phyloP scores from a whole-genome alignment of 1,140 invertebrate species.

The Akabosia matsudoensis region DNA sequence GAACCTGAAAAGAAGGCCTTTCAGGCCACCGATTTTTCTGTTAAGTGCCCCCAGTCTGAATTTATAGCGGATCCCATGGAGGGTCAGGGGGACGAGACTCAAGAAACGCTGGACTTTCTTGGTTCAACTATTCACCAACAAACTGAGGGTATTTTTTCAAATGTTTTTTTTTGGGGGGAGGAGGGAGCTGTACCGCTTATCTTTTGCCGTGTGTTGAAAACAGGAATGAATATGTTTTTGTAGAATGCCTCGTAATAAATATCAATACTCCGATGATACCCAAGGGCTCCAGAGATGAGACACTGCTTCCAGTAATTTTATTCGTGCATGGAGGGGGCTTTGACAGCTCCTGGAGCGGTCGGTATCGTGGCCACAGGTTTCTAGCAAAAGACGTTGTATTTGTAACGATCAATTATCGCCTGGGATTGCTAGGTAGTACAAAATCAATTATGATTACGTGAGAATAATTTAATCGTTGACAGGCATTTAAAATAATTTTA shows the following conservation, averaged over 20 bases:
- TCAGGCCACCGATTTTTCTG: background rate
- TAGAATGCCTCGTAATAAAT: background rate
- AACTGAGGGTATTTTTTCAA: no score
- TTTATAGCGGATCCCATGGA: no score
- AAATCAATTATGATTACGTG: background rate
- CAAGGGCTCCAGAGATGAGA: background rate
- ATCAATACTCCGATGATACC: background rate
- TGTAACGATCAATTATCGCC: conserved; percentile 14
- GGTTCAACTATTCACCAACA: no score
- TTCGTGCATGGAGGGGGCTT: conserved; percentile 9
- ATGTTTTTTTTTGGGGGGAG: no score
- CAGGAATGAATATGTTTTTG: no score
- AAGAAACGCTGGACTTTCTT: no score
- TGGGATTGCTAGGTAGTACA: conserved; percentile 17
- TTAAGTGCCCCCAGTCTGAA: background rate
- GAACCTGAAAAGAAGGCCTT: background rate
- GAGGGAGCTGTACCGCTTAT: no score
- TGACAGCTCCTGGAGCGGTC: background rate
- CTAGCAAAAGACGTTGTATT: background rate
- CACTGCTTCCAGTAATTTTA: background rate
- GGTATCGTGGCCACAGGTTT: background rate
- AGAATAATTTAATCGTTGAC: background rate
- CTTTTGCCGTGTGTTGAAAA: no score
- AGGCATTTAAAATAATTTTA: background rate
- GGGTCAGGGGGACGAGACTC: no score